These are phyloP conservation scores for Chaenogobius annularis DNA, from an alignment of 2,113 vertebrate species.

Conservation along the genomic window DNA sequence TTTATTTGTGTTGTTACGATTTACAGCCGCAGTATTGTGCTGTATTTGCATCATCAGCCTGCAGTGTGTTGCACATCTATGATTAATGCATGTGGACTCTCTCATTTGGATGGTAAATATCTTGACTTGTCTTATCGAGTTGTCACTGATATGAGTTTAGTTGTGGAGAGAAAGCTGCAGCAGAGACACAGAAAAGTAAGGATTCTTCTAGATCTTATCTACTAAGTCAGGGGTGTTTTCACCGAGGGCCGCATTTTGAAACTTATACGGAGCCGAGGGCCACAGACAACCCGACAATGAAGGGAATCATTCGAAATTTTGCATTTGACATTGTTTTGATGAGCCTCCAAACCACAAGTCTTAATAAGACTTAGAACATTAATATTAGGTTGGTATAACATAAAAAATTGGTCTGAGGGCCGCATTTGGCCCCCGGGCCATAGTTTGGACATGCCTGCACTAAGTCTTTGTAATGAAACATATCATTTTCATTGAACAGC, in stretches of 20 bases:
- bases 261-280: too few relatives aligned
- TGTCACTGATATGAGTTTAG: constrained; percentile 27
- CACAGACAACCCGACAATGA: too few relatives aligned
- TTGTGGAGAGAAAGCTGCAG: neutral
- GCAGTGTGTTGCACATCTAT: constrained; percentile 30
- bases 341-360: too few relatives aligned
- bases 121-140: constrained; percentile 19
- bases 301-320: too few relatives aligned
- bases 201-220: constrained; percentile 43
- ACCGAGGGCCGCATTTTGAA: too few relatives aligned
- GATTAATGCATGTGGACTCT: constrained; percentile 33
- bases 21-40: constrained; percentile 7
- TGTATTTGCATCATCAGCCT: constrained; percentile 28
- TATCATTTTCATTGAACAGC: constrained; percentile 19
- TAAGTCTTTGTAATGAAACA: constrained; percentile 63
- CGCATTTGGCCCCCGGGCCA: too few relatives aligned
- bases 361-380: too few relatives aligned
- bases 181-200: constrained; percentile 7
- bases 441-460: too few relatives aligned
- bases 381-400: too few relatives aligned
- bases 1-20: constrained; percentile 11
- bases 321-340: too few relatives aligned
- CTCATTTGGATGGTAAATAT: constrained; percentile 34
- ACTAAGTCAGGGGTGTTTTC: too few relatives aligned
- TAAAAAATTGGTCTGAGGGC: too few relatives aligned